Evolutionary conservation across 1,140 invertebrate genomes (phyloP).

Genomic region (Dufourea novaeangliae): DNA sequence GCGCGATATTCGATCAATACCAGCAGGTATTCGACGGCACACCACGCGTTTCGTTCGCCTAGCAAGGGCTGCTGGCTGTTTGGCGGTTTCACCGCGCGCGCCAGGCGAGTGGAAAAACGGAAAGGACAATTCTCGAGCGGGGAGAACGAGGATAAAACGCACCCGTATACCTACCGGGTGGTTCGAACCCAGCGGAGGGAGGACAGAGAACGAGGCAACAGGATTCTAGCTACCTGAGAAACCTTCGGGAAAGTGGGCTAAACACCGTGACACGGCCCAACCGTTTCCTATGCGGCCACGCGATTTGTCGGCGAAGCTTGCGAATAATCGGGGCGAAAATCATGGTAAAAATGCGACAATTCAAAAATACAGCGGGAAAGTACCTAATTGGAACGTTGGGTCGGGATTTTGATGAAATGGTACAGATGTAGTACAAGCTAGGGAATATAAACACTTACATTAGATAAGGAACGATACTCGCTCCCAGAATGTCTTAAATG

Average conservation of each 20-base stretch:
- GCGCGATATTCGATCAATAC: conserved; percentile 66
- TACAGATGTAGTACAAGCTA: too few species aligned
- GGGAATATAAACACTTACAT: background rate
- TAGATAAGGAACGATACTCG: background rate
- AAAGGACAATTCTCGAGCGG: conserved; percentile 45
- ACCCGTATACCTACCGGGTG: conserved; percentile 46
- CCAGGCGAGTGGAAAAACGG: conserved; percentile 54
- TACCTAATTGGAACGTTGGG: too few species aligned
- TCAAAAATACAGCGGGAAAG: too few species aligned
- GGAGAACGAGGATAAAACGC: conserved; percentile 42
- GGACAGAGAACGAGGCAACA: conserved; percentile 31
- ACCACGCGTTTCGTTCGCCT: conserved; percentile 37
- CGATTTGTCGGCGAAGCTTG: conserved; percentile 38
- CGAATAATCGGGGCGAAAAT: background rate
- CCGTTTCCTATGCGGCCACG: conserved; percentile 44
- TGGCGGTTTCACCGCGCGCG: conserved; percentile 33
- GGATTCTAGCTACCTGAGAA: conserved; percentile 62
- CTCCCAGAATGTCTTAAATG: too few species aligned
- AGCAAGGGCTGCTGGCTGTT: conserved; percentile 45
- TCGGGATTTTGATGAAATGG: too few species aligned
- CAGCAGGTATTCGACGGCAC: conserved; percentile 53
- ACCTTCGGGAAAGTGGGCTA: conserved; percentile 63
- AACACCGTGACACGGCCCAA: conserved; percentile 34
- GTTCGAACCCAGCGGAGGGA: conserved; percentile 22
- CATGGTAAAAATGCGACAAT: too few species aligned